Evolutionary conservation across 1,140 invertebrate species (phyloP).

Genomic region (Drosophila saltans): DNA sequence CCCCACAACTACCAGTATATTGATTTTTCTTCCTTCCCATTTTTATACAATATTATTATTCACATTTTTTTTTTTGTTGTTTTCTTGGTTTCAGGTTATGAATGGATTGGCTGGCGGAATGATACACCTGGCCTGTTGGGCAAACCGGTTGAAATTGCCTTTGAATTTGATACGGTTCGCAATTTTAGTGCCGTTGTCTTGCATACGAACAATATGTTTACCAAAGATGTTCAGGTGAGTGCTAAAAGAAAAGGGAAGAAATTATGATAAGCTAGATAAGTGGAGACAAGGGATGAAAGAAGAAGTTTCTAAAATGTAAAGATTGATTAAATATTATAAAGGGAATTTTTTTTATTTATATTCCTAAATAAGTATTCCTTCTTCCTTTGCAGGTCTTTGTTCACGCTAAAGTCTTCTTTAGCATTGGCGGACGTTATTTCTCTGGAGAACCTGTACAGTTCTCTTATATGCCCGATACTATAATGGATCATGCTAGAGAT

Average conservation of each 20-base stretch:
- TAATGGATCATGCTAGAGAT: slow-evolving; percentile 92
- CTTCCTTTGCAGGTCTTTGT: slow-evolving; percentile 86
- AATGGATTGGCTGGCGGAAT: slow-evolving; percentile 96
- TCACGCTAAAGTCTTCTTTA: slow-evolving; percentile 89
- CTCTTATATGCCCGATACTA: slow-evolving; percentile 90
- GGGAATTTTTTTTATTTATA: too few relatives aligned
- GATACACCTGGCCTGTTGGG: slow-evolving; percentile 85
- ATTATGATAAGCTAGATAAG: too few relatives aligned
- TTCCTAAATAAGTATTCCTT: background rate
- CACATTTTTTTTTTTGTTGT: slow-evolving; percentile 48
- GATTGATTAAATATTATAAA: too few relatives aligned
- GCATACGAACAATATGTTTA: slow-evolving; percentile 89
- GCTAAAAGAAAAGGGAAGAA: background rate
- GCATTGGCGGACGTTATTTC: slow-evolving; percentile 89
- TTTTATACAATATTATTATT: slow-evolving; percentile 26
- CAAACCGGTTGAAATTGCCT: slow-evolving; percentile 88
- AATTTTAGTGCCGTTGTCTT: slow-evolving; percentile 91
- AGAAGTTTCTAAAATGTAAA: too few relatives aligned
- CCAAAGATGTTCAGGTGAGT: slow-evolving; percentile 88
- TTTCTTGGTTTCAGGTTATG: slow-evolving; percentile 86
- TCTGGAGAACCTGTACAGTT: slow-evolving; percentile 84
- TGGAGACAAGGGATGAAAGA: too few relatives aligned
- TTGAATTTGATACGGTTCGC: slow-evolving; percentile 90
- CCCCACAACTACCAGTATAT: slow-evolving; percentile 40
- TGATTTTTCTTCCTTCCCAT: slow-evolving; percentile 46